A percentile compares a stretch with the other conserved stretches of the same genome.
Conservation (phyloP, 2,888 invertebrate genomes). For the Nomada fabriciana region DNA sequence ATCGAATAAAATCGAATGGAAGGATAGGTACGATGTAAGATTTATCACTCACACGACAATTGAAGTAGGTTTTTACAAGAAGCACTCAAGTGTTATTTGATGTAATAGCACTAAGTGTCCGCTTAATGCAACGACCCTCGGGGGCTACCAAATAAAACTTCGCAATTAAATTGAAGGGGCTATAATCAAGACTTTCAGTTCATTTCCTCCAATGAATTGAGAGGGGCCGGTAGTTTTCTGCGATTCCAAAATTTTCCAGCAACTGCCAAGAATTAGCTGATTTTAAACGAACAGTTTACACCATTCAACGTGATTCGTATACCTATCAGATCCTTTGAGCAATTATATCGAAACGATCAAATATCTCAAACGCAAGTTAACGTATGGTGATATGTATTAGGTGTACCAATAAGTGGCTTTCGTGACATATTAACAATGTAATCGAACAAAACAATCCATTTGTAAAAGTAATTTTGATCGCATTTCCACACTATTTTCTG, state of each 20-base stretch:
- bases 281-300: not conserved
- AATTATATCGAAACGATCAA: too few species aligned
- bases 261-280: not conserved
- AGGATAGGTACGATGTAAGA: conserved; percentile 20
- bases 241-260: conserved; percentile 1
- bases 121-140: conserved; percentile 61
- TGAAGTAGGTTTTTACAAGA: conserved; percentile 57
- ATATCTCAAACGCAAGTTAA: too few species aligned
- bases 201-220: conserved; percentile 38
- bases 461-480: too few species aligned
- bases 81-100: conserved; percentile 59
- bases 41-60: conserved; percentile 65
- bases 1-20: not conserved
- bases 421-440: too few species aligned
- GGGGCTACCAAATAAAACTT: conserved; percentile 56
- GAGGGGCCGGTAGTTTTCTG: not conserved
- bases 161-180: conserved; percentile 58
- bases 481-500: too few species aligned
- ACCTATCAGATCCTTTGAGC: too few species aligned
- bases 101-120: conserved; percentile 58
- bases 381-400: too few species aligned
- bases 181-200: conserved; percentile 48
- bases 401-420: too few species aligned
- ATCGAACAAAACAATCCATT: too few species aligned
- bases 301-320: not conserved